A percentile compares a stretch with the other conserved stretches of the same genome.
Conservation (phyloP, 2,888 invertebrate species). For the Polymixis lichenea region DNA sequence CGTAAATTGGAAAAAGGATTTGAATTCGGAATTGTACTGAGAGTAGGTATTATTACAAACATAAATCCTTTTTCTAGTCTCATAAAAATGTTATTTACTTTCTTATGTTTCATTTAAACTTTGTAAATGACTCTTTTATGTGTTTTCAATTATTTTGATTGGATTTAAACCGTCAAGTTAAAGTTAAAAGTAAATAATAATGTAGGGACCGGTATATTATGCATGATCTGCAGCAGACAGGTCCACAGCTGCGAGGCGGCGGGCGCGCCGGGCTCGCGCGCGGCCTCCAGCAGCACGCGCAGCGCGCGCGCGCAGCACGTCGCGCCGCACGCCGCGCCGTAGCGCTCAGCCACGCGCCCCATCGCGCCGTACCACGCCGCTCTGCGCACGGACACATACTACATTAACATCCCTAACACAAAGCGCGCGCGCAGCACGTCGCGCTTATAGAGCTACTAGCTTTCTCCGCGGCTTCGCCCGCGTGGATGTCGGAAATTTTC, state of each 20-base stretch:
- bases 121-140: too few relatives aligned
- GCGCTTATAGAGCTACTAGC: too few relatives aligned
- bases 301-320: constrained; percentile 90
- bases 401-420: constrained; percentile 9
- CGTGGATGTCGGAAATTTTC: too few relatives aligned
- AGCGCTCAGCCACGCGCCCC: constrained; percentile 91
- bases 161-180: too few relatives aligned
- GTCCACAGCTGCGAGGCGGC: constrained; percentile 20
- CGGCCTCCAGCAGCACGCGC: constrained; percentile 35
- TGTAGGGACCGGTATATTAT: constrained; percentile 12
- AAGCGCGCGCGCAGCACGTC: background rate
- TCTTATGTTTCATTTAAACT: too few relatives aligned
- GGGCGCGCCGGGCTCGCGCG: background rate
- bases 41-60: too few relatives aligned
- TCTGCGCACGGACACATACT: constrained; percentile 67
- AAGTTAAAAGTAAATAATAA: background rate
- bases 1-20: too few relatives aligned
- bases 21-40: too few relatives aligned
- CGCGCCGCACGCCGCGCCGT: constrained; percentile 85
- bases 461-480: too few relatives aligned
- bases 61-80: too few relatives aligned
- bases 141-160: too few relatives aligned
- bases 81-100: too few relatives aligned
- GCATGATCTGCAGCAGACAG: constrained; percentile 43
- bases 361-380: constrained; percentile 93